Evolutionary conservation across 2,888 invertebrate genomes (phyloP).

Genomic region (Andricus curvator): DNA sequence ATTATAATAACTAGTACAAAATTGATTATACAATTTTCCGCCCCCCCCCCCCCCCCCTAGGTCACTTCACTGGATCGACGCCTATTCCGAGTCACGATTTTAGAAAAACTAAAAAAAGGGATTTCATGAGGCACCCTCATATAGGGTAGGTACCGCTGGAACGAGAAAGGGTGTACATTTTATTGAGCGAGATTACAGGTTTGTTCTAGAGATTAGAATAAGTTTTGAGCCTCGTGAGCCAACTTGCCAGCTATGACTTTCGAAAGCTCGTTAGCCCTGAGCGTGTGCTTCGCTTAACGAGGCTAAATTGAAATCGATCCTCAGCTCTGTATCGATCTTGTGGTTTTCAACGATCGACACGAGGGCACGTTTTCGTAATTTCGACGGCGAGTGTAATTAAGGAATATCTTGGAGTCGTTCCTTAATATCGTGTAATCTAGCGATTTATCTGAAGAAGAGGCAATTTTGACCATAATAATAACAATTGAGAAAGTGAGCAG

Average conservation of each 20-base stretch:
- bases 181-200: slow-evolving; percentile 64
- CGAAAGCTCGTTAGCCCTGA: slow-evolving; percentile 76
- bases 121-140: too few species aligned
- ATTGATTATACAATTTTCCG: too few species aligned
- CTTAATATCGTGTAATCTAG: slow-evolving; percentile 16
- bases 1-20: too few species aligned
- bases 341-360: slow-evolving; percentile 54
- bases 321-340: slow-evolving; percentile 59
- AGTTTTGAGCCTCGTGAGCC: slow-evolving; percentile 67
- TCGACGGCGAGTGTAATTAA: slow-evolving; percentile 44
- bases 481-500: neutral
- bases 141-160: neutral
- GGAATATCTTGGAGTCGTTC: neutral
- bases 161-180: slow-evolving; percentile 1
- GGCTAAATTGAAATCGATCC: slow-evolving; percentile 78
- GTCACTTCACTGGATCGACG: too few species aligned
- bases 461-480: neutral
- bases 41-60: too few species aligned
- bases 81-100: too few species aligned
- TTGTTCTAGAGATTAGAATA: slow-evolving; percentile 66
- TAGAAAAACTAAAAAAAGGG: too few species aligned
- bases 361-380: slow-evolving; percentile 44
- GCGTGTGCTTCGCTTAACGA: slow-evolving; percentile 73
- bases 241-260: slow-evolving; percentile 77
- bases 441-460: neutral